Evolutionary conservation across 2,113 vertebrate genomes (phyloP).

Genomic region (Bucco capensis): DNA sequence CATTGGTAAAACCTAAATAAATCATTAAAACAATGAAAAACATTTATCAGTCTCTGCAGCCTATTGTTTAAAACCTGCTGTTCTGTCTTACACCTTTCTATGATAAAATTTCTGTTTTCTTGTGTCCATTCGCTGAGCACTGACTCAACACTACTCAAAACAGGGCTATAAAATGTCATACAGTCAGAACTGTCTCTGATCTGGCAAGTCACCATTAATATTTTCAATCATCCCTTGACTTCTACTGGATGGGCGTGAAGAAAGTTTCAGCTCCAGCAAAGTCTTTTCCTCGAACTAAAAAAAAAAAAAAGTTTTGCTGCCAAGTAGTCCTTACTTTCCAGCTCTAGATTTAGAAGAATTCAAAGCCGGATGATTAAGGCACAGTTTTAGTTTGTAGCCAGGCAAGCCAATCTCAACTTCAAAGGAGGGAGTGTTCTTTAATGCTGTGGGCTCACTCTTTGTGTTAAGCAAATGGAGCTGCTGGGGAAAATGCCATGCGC

Average conservation of each 20-base stretch:
- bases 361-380: conserved; percentile 43
- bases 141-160: neutral
- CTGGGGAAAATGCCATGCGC: neutral
- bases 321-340: neutral
- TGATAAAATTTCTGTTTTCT: neutral
- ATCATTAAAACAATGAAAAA: neutral
- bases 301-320: neutral
- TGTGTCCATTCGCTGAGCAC: neutral
- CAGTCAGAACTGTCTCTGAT: neutral
- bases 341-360: conserved; percentile 38
- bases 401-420: conserved; percentile 3
- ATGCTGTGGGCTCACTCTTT: neutral
- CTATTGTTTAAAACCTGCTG: neutral
- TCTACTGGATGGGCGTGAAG: neutral
- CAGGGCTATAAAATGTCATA: neutral
- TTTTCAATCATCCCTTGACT: neutral
- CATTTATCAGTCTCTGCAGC: neutral
- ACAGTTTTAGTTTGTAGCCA: neutral
- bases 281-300: neutral
- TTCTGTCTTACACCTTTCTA: neutral
- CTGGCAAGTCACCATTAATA: neutral
- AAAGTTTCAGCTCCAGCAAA: neutral
- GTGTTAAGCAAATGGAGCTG: neutral
- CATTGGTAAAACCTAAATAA: neutral
- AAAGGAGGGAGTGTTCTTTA: conserved; percentile 30